Percentiles rank a stretch among this genome's conserved stretches.
phyloP scores from a whole-genome alignment of 1,140 invertebrate species.

The Apis florea region DNA sequence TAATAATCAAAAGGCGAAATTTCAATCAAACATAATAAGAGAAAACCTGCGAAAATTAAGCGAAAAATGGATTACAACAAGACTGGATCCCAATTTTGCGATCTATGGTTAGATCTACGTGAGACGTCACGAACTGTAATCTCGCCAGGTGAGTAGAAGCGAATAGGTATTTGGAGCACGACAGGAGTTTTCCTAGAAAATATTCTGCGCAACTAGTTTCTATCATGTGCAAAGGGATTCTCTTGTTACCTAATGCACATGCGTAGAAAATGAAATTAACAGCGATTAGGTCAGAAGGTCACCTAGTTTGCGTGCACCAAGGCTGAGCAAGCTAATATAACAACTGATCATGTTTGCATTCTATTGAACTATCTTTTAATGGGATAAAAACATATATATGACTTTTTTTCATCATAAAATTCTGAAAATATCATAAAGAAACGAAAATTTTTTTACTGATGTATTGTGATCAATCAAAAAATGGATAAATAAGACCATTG shows the following conservation, averaged over 20 bases:
- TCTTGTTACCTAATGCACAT: conserved; percentile 39
- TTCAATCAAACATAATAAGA: conserved; percentile 35
- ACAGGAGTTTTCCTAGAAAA: conserved; percentile 35
- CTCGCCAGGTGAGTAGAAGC: conserved; percentile 63
- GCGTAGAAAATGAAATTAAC: conserved; percentile 62
- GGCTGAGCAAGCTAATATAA: conserved; percentile 27
- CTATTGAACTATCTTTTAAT: not conserved
- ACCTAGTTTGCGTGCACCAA: conserved; percentile 56
- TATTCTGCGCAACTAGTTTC: not conserved
- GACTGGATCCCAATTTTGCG: conserved; percentile 33
- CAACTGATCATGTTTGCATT: not conserved
- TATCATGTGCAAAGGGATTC: conserved; percentile 29
- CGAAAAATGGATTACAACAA: conserved; percentile 55
- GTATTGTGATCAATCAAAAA: not conserved
- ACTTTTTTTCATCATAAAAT: not conserved
- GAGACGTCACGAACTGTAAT: conserved; percentile 59
- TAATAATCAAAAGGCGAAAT: not conserved
- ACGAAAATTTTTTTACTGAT: not conserved
- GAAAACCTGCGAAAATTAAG: not conserved
- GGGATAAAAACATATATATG: not conserved
- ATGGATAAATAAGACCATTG: not conserved
- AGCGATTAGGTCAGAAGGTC: conserved; percentile 63
- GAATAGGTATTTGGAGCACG: conserved; percentile 65
- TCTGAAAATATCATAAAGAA: not conserved
- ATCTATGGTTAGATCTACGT: conserved; percentile 58